Conservation (phyloP, 2,797 vertebrate genomes). For the Malacoctenus gilli region DNA sequence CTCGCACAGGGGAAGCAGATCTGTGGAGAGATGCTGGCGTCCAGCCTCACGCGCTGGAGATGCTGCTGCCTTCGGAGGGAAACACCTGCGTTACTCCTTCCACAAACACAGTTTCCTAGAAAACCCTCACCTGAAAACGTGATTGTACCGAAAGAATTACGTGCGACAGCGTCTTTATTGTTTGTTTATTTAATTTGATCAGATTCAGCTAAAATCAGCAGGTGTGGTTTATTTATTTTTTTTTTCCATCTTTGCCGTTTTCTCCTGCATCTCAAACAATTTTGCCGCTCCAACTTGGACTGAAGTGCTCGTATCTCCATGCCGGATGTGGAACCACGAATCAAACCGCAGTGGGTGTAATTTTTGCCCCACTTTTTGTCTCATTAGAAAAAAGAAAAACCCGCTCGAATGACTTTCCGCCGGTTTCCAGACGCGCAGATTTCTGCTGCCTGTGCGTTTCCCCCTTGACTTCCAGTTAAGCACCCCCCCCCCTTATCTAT, state of each 20-base stretch:
- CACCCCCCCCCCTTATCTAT: slow-evolving; percentile 64
- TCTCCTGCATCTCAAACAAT: neutral
- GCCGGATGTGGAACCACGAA: neutral
- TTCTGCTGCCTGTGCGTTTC: slow-evolving; percentile 55
- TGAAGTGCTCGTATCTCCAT: slow-evolving; percentile 25
- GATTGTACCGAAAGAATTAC: no score
- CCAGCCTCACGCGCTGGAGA: no score
- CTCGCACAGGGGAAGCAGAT: neutral
- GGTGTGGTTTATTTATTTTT: neutral
- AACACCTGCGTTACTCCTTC: slow-evolving; percentile 2
- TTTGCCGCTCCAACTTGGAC: slow-evolving; percentile 14
- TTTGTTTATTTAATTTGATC: neutral
- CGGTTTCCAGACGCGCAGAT: slow-evolving; percentile 40
- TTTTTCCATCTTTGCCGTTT: neutral
- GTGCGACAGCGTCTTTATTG: neutral
- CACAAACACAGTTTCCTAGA: slow-evolving; percentile 21
- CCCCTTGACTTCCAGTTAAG: slow-evolving; percentile 41
- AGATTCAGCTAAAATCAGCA: neutral
- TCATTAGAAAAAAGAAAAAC: neutral
- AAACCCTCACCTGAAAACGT: slow-evolving; percentile 9
- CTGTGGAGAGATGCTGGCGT: no score
- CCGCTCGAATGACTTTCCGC: slow-evolving; percentile 33
- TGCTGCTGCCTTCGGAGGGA: slow-evolving; percentile 19
- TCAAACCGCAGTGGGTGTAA: neutral
- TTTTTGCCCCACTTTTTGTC: neutral